Percentiles rank a stretch among this genome's conserved stretches.
Conservation (phyloP, 2,797 vertebrate species). For the Garrulus glandarius region DNA sequence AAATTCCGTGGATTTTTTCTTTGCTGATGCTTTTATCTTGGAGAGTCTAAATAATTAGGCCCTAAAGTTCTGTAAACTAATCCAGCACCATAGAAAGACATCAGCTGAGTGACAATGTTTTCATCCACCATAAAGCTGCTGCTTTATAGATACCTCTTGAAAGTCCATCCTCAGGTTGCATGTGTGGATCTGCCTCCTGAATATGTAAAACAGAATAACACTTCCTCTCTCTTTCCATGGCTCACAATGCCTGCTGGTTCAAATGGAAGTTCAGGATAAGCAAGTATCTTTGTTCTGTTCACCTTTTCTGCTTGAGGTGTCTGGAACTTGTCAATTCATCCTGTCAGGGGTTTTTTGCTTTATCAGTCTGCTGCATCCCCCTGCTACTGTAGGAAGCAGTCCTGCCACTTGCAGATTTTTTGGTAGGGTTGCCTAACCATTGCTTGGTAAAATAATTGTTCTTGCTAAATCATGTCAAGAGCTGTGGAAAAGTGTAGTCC, state of each 20-base stretch:
- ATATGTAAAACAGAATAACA: not conserved
- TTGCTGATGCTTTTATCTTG: not conserved
- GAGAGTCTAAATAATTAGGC: not conserved
- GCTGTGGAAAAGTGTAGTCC: not conserved
- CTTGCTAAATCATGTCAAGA: not conserved
- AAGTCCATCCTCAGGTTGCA: not conserved
- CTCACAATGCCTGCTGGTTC: not conserved
- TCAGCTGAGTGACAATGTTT: not conserved
- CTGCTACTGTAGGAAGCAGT: not conserved
- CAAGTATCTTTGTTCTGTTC: not conserved
- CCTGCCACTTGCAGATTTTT: not conserved
- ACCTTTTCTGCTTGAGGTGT: not conserved
- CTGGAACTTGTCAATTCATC: not conserved
- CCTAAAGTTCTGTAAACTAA: not conserved
- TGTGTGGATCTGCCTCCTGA: not conserved
- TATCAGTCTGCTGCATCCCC: not conserved
- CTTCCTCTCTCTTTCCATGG: not conserved
- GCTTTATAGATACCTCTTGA: not conserved
- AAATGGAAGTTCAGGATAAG: not conserved
- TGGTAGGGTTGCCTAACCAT: not conserved
- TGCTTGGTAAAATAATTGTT: not conserved
- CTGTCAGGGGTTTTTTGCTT: not conserved
- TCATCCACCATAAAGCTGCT: not conserved
- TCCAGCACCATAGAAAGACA: not conserved
- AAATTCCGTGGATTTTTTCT: not conserved